Conservation (phyloP, 2,797 vertebrate genomes). For the Sternotherus odoratus region DNA sequence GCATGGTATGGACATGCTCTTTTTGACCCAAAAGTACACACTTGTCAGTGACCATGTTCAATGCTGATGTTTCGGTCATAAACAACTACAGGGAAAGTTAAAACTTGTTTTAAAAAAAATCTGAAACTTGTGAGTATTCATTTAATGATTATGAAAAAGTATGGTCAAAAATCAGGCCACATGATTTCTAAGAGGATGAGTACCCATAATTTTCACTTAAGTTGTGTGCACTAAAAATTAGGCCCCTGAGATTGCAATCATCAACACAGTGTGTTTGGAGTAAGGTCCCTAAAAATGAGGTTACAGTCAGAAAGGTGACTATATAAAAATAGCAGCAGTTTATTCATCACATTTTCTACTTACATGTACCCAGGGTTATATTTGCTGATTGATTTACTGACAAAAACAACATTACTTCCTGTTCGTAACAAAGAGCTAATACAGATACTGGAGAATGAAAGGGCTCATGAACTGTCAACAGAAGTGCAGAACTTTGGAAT, state of each 20-base stretch:
- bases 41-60: background rate
- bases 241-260: background rate
- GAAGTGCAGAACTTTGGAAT: background rate
- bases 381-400: background rate
- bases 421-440: background rate
- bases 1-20: too few relatives aligned
- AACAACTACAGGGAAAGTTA: rapidly evolving
- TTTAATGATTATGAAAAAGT: conserved; percentile 24
- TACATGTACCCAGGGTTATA: background rate
- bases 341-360: conserved; percentile 8
- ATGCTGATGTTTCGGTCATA: background rate
- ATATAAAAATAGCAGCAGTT: background rate
- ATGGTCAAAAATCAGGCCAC: conserved; percentile 47
- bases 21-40: background rate
- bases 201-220: background rate
- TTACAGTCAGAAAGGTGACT: background rate
- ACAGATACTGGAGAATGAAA: background rate
- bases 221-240: background rate
- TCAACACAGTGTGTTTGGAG: background rate
- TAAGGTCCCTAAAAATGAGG: background rate
- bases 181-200: conserved; percentile 47
- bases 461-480: background rate
- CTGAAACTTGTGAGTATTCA: conserved; percentile 39
- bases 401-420: background rate
- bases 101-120: background rate